A percentile compares a stretch with the other conserved stretches of the same genome.
These are phyloP conservation scores for Rosalia funebris DNA, from an alignment of 2,888 invertebrate genomes.

Conservation along the genomic window DNA sequence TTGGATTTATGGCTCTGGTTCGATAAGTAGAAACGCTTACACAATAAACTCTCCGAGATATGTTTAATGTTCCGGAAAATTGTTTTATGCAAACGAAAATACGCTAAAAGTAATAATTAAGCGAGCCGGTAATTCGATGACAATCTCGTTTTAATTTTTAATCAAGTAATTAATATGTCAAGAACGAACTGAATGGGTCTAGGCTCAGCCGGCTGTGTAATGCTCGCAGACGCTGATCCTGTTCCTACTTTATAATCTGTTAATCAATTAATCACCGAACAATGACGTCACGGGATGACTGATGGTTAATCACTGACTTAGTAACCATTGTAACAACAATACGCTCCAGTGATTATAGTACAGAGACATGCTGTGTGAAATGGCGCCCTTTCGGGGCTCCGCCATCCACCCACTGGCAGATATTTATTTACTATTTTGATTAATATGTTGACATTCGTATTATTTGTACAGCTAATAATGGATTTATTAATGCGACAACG, in stretches of 20 bases:
- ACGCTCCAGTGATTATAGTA: constrained; percentile 48
- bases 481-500: constrained; percentile 20
- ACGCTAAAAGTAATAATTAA: constrained; percentile 21
- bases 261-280: constrained; percentile 55
- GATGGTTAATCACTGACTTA: constrained; percentile 53
- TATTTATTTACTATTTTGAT: constrained; percentile 42
- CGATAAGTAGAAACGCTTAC: background rate
- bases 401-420: constrained; percentile 36
- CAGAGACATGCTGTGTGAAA: constrained; percentile 46
- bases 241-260: constrained; percentile 42
- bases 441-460: constrained; percentile 39
- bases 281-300: constrained; percentile 55
- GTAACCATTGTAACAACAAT: constrained; percentile 50
- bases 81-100: constrained; percentile 26
- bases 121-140: constrained; percentile 20
- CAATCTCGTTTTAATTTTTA: constrained; percentile 33
- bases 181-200: constrained; percentile 41
- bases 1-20: constrained; percentile 15
- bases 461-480: constrained; percentile 25
- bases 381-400: constrained; percentile 29
- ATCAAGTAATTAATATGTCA: constrained; percentile 41
- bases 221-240: constrained; percentile 41
- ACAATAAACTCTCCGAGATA: constrained; percentile 3
- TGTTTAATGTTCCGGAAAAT: constrained; percentile 28
- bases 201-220: constrained; percentile 45